Base-by-base conservation (phyloP, 2,888 invertebrate genomes). In the Anticlea derivata region DNA sequence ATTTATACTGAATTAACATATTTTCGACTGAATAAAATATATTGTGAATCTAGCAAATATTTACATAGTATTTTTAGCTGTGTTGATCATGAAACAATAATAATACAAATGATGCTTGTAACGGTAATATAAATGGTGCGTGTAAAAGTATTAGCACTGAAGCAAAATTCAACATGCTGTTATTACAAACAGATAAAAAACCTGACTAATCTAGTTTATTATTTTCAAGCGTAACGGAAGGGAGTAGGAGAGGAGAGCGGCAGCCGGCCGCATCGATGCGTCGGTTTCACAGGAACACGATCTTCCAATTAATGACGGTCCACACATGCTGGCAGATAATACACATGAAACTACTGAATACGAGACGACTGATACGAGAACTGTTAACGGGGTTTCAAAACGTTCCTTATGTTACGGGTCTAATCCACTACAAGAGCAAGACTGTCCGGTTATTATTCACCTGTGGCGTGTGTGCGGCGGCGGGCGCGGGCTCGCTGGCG, bases 351-450 rank as follows among this genome's bases (percentile, higher is more conserved):
- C 84, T 86, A 86, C 76, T n/a, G n/a, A n/a, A n/a, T n/a, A n/a
- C n/a, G n/a, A n/a, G n/a, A n/a, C n/a, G n/a, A n/a, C n/a, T n/a
- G n/a, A 77, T 78, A 82, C 75, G 73, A 74, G 65, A 74, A 75
- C 78, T 73, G 80, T 81, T 80, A 81, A 80, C 77, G 68, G 79
- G 79, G 58, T 63, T 61, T 73, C 70, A 74, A 78, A 76, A 76
- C 70, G 70, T 66, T 77, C 75, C 68, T 69, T 77, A 79, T 59
- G 75, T 70, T 77, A 81, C 70, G 74, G 75, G 67, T 78, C 84
- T 85, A 86, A 76, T 80, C 86, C 80, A 84, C 88, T 88, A 88
- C 88, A 72, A 80, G 78, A 78, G 78, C 81, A 78, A 82, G 80
- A 74, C 69, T 65, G 71, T 73, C 80, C 78, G 72, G 80, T 55